Conservation (phyloP, 2,888 invertebrate species). For the Tetheella fluctuosa region DNA sequence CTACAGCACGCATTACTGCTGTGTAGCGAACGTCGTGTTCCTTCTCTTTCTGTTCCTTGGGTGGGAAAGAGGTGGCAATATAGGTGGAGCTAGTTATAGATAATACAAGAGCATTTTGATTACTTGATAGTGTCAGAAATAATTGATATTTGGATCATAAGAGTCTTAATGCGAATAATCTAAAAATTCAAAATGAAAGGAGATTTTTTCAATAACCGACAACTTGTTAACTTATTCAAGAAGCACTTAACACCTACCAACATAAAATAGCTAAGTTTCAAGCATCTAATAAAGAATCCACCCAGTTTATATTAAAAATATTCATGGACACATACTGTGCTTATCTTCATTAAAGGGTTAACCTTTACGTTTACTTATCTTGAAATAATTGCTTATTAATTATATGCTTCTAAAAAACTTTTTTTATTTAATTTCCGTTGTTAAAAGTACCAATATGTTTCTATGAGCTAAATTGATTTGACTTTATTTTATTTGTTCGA, state of each 20-base stretch:
- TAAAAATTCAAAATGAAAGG: too few species aligned
- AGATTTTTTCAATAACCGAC: background rate
- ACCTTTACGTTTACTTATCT: background rate
- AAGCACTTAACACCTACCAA: constrained; percentile 19
- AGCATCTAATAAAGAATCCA: background rate
- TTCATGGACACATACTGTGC: background rate
- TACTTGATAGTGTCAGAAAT: too few species aligned
- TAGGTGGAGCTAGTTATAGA: background rate
- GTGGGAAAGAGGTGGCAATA: constrained; percentile 1
- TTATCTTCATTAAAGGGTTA: background rate
- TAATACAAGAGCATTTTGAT: too few species aligned
- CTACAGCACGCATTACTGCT: constrained; percentile 94
- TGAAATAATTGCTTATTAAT: too few species aligned
- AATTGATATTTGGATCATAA: too few species aligned
- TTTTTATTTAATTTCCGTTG: too few species aligned
- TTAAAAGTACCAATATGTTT: too few species aligned
- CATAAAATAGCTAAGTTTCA: constrained; percentile 18
- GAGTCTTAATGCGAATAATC: too few species aligned
- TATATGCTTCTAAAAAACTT: too few species aligned
- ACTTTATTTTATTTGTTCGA: too few species aligned
- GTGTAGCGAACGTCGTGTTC: constrained; percentile 89
- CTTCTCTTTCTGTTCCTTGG: constrained; percentile 85
- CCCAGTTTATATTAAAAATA: background rate
- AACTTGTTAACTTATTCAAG: background rate
- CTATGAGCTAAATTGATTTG: too few species aligned